Evolutionary conservation across 1,140 invertebrate genomes (phyloP).

Genomic region (Wasmannia auropunctata): DNA sequence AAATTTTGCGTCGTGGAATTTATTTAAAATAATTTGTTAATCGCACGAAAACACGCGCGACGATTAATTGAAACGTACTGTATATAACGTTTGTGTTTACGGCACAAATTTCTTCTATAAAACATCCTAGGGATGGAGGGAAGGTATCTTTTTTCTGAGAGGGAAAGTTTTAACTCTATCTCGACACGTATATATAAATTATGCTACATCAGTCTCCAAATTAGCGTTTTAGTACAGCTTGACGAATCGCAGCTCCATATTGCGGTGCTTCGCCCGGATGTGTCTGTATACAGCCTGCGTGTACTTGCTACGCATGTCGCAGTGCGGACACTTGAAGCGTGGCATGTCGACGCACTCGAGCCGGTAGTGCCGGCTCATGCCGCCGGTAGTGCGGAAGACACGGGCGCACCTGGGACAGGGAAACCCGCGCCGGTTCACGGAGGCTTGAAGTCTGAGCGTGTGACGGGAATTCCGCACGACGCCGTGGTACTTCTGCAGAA

Average conservation of each 20-base stretch:
- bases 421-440: conserved; percentile 62
- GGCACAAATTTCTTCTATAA: not conserved
- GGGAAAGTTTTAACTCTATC: not conserved
- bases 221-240: conserved; percentile 70
- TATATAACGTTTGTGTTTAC: not conserved
- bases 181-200: not conserved
- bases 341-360: conserved; percentile 75
- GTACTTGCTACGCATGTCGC: conserved; percentile 77
- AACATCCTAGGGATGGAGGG: not conserved
- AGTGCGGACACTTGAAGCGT: conserved; percentile 76
- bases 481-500: conserved; percentile 69
- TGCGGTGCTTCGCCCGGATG: conserved; percentile 70
- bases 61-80: not conserved
- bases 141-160: not conserved
- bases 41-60: not conserved
- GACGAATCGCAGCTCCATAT: conserved; percentile 71
- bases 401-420: conserved; percentile 71
- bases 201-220: not conserved
- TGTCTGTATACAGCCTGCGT: conserved; percentile 76
- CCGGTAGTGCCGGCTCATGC: conserved; percentile 74
- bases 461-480: conserved; percentile 52
- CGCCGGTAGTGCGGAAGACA: conserved; percentile 69
- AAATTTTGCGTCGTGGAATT: not conserved
- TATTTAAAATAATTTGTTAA: not conserved
- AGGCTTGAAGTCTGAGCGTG: conserved; percentile 57